phyloP scores from a whole-genome alignment of 1,140 invertebrate genomes.

The Metaphire vulgaris region DNA sequence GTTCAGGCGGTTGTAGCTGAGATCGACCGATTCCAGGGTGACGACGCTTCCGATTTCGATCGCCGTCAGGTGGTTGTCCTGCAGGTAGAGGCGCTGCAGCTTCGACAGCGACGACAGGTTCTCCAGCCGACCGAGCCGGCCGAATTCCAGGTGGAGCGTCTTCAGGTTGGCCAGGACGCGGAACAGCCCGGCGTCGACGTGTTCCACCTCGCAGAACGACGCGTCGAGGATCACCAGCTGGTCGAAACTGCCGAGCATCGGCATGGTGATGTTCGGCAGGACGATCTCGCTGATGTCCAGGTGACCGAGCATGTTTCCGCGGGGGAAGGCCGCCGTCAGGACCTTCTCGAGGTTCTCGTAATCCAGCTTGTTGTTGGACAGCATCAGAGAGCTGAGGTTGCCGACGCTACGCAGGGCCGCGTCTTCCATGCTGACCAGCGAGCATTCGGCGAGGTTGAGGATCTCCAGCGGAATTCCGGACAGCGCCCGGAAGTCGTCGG shows the following conservation, averaged over 20 bases:
- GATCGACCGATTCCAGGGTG: constrained; percentile 11
- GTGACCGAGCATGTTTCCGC: constrained; percentile 10
- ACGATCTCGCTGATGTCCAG: constrained; percentile 19
- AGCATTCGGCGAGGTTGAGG: constrained; percentile 19
- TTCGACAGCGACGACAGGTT: constrained; percentile 12
- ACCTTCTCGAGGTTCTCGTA: background rate
- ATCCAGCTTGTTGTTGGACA: constrained; percentile 13
- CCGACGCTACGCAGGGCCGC: background rate
- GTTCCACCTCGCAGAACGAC: background rate
- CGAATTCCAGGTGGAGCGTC: constrained; percentile 3
- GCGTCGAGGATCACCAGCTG: constrained; percentile 5
- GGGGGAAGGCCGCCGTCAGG: background rate
- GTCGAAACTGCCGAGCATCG: constrained; percentile 10
- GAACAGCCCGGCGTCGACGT: constrained; percentile 5
- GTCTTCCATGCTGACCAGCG: background rate
- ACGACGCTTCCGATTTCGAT: background rate
- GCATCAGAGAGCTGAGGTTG: constrained; percentile 14
- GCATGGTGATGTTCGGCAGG: constrained; percentile 11
- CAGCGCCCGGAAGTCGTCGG: constrained; percentile 2
- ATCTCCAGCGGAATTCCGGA: constrained; percentile 11
- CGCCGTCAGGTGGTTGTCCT: constrained; percentile 11
- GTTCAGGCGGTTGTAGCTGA: constrained; percentile 12
- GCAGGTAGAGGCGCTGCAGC: constrained; percentile 2
- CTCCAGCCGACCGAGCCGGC: constrained; percentile 5
- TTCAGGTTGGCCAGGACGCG: constrained; percentile 7